Base-by-base conservation (phyloP, 2,113 vertebrate genomes). In the Ovis canadensis region DNA sequence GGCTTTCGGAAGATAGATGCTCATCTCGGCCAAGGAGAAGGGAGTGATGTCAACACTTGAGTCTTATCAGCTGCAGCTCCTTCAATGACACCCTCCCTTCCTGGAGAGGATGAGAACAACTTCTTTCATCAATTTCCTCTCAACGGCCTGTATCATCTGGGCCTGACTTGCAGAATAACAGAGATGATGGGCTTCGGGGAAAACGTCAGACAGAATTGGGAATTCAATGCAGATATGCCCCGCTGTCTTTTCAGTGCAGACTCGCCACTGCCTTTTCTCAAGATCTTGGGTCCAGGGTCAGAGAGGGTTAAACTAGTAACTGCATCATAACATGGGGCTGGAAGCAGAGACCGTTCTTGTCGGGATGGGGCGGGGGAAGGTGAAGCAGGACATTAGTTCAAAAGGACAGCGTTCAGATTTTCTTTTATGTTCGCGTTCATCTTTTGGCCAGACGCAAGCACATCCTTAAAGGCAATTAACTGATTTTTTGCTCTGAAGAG, bases 401-500 rank as follows among this genome's bases (percentile, higher is more conserved):
- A 78, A 64, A 84, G 6, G 6, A 29, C 14, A 33, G 23, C 27
- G 5, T 67, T 54, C 45, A 8, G 17, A 55, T 27, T 29, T 14
- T 64, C 85, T 86, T 62, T 7, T 12, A 33, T 40, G 21, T 12
- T 4, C 14, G 23, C 1, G 1, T 5, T 74, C 88, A 64, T 33
- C 36, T 40, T 19, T 15, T 0, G 7, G 13, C 40, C 40, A 55
- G 31, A 67, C 0, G 5, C 31, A 27, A 52, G 14, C 8, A 6
- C 36, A 23, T 16, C 2, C 40, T 78, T 29, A 83, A 88, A 55
- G 45, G 33, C 12, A 78, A 57, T 21, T 25, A 23, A 77, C 0
- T 16, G 48, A 83, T n/a, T 78, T 43, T 40, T 12, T 62, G 62
- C 10, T 27, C 45, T 43, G 48, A 89, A 40, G 57, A 50, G 27